Evolutionary conservation across 2,888 invertebrate genomes (phyloP).

Genomic region (Tipula lateralis): DNA sequence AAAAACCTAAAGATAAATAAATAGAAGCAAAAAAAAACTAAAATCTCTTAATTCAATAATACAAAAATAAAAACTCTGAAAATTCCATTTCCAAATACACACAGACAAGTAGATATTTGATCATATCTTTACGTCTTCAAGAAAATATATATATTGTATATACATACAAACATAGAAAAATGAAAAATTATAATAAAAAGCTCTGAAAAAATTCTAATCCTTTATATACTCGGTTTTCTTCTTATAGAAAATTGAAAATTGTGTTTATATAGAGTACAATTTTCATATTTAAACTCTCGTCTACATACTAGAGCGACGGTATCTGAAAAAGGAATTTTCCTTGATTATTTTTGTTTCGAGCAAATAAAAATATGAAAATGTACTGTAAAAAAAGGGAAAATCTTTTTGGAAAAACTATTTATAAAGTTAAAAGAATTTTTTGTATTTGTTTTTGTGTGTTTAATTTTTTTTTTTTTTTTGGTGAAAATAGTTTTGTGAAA

Average conservation of each 20-base stretch:
- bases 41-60: slow-evolving; percentile 14
- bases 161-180: not conserved
- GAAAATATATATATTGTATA: not conserved
- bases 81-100: not conserved
- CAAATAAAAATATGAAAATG: not conserved
- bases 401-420: not conserved
- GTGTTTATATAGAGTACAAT: not conserved
- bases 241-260: not conserved
- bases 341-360: not conserved
- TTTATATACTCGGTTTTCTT: not conserved
- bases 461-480: not conserved
- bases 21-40: not conserved
- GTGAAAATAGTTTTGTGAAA: slow-evolving; percentile 11
- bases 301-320: not conserved
- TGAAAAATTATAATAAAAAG: not conserved
- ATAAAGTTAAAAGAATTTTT: not conserved
- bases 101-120: not conserved
- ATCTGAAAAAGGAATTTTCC: not conserved
- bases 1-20: not conserved
- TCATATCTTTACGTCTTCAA: not conserved
- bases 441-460: too few relatives aligned
- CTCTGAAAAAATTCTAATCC: not conserved
- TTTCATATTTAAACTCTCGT: not conserved
- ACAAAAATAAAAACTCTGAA: not conserved
- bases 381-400: not conserved